A percentile compares a stretch with the other conserved stretches of the same genome.
Conservation (phyloP, 2,888 invertebrate species). For the Girardia tigrina region DNA sequence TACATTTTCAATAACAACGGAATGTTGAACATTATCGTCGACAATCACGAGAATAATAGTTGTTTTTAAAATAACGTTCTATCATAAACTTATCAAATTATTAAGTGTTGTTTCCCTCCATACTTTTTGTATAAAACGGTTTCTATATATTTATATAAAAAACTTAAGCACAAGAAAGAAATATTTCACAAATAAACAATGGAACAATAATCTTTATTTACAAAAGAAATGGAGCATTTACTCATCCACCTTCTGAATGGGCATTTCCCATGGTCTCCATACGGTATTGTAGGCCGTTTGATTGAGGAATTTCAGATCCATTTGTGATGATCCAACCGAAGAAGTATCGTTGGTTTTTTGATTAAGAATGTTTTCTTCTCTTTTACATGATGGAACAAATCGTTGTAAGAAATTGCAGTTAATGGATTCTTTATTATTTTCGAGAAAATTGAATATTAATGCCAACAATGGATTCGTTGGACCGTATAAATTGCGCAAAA, state of each 20-base stretch:
- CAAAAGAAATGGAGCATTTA: neutral
- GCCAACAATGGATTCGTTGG: neutral
- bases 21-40: no score
- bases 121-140: no score
- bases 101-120: no score
- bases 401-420: neutral
- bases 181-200: no score
- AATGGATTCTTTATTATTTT: neutral
- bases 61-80: no score
- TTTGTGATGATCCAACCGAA: neutral
- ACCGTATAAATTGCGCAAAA: slow-evolving; percentile 12
- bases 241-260: neutral
- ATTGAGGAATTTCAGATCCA: neutral
- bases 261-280: slow-evolving; percentile 8
- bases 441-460: neutral
- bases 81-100: no score
- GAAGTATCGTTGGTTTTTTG: neutral
- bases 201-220: slow-evolving; percentile 16
- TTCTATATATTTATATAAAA: no score
- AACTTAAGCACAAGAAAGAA: no score
- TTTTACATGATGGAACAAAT: neutral
- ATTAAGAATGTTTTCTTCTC: neutral
- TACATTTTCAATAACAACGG: no score
- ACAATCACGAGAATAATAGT: no score
- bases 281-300: neutral